Conservation (phyloP, 2,113 vertebrate genomes). For the Forbesichthys papilliferus region DNA sequence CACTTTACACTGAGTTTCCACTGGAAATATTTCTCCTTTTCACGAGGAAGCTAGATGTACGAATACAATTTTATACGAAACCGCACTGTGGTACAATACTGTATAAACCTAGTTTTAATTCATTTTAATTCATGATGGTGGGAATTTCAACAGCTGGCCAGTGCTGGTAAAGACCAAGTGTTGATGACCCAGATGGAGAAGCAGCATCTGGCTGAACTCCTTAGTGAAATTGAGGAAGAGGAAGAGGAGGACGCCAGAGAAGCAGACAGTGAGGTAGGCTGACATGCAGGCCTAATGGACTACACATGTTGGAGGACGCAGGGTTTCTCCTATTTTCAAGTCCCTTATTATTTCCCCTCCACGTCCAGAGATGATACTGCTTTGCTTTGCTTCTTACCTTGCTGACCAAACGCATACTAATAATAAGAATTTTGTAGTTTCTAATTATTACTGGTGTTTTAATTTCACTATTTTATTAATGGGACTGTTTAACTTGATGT, state of each 20-base stretch:
- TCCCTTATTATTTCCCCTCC: slow-evolving; percentile 28
- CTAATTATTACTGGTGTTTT: not conserved
- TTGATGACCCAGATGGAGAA: slow-evolving; percentile 83
- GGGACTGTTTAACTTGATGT: slow-evolving; percentile 8
- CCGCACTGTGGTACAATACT: slow-evolving; percentile 4
- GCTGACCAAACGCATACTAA: not conserved
- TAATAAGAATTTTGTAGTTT: not conserved
- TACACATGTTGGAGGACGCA: slow-evolving; percentile 44
- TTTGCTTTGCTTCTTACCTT: not conserved
- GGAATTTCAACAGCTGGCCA: slow-evolving; percentile 79
- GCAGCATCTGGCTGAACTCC: slow-evolving; percentile 81
- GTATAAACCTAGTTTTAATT: slow-evolving; percentile 12
- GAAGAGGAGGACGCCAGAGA: slow-evolving; percentile 71
- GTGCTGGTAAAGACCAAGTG: slow-evolving; percentile 73
- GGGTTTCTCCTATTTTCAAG: slow-evolving; percentile 26
- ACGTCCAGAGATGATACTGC: slow-evolving; percentile 18
- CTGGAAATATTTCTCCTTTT: slow-evolving; percentile 19
- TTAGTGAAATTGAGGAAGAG: slow-evolving; percentile 78
- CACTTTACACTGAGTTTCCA: slow-evolving; percentile 44
- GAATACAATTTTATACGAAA: slow-evolving; percentile 9
- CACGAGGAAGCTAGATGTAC: slow-evolving; percentile 4
- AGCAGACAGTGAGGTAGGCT: slow-evolving; percentile 56
- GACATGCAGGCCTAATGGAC: slow-evolving; percentile 49
- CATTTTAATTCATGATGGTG: slow-evolving; percentile 12
- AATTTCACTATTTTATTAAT: not conserved